A percentile compares a stretch with the other conserved stretches of the same genome.
Evolutionary conservation across 2,888 invertebrate genomes (phyloP).

Genomic region (Habrosyne pyritoides): DNA sequence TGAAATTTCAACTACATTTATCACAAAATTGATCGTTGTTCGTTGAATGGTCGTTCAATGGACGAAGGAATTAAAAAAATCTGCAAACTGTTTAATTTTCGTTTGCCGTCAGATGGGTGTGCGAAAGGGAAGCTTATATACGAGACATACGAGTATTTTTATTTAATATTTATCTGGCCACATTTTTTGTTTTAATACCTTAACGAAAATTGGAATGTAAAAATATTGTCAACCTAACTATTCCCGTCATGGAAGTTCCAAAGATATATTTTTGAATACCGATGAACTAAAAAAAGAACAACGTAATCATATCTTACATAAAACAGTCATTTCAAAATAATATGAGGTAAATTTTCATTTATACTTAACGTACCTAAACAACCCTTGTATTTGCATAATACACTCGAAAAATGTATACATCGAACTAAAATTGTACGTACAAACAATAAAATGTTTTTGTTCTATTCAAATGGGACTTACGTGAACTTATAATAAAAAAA

Average conservation of each 20-base stretch:
- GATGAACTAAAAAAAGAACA: conserved; percentile 42
- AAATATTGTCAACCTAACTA: conserved; percentile 12
- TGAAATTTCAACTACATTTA: too few relatives aligned
- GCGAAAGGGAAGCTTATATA: background rate
- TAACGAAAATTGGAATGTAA: conserved; percentile 38
- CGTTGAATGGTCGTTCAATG: too few relatives aligned
- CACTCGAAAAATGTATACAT: conserved; percentile 52
- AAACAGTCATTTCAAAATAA: conserved; percentile 57
- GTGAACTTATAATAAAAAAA: conserved; percentile 50
- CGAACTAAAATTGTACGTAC: conserved; percentile 63
- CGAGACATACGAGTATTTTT: background rate
- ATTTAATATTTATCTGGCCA: conserved; percentile 35
- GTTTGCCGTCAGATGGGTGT: too few relatives aligned
- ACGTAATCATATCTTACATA: conserved; percentile 49
- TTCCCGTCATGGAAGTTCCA: conserved; percentile 8
- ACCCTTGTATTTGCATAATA: conserved; percentile 47
- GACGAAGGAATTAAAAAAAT: too few relatives aligned
- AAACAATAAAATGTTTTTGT: conserved; percentile 38
- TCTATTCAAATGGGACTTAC: conserved; percentile 44
- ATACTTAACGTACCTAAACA: conserved; percentile 61
- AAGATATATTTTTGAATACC: conserved; percentile 19
- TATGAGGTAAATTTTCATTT: conserved; percentile 65
- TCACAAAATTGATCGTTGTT: too few relatives aligned
- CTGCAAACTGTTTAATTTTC: too few relatives aligned
- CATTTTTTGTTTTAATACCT: conserved; percentile 36